Conservation (phyloP, 2,888 invertebrate species). For the Amphipoea oculea region DNA sequence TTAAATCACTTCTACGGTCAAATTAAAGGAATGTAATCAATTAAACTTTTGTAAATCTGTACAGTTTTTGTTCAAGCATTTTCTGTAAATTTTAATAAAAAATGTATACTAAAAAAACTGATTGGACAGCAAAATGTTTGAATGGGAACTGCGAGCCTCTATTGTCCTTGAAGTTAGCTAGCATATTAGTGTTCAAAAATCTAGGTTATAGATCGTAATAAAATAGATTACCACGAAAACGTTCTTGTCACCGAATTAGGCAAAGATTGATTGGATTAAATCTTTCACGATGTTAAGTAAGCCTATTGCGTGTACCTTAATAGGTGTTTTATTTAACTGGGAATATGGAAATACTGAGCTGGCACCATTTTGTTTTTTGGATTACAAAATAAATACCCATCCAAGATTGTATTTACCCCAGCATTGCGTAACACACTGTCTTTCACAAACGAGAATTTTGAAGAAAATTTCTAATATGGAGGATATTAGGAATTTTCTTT, state of each 20-base stretch:
- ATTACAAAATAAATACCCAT: background rate
- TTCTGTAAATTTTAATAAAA: conserved; percentile 48
- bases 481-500: too few species aligned
- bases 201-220: conserved; percentile 59
- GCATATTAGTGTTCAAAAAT: conserved; percentile 64
- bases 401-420: background rate
- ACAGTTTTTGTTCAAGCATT: conserved; percentile 49
- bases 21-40: conserved; percentile 64
- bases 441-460: background rate
- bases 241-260: conserved; percentile 60
- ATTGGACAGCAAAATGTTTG: conserved; percentile 53
- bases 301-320: conserved; percentile 43
- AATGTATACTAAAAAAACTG: conserved; percentile 59
- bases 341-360: conserved; percentile 34
- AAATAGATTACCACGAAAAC: conserved; percentile 54
- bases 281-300: conserved; percentile 46
- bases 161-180: conserved; percentile 60
- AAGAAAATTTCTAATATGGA: background rate
- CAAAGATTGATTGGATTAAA: conserved; percentile 50
- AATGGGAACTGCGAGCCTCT: conserved; percentile 30
- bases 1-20: conserved; percentile 55
- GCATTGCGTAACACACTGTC: background rate
- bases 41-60: conserved; percentile 56
- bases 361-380: conserved; percentile 29
- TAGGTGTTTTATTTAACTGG: conserved; percentile 44